These are phyloP conservation scores for Podabrus alpinus DNA, from an alignment of 2,888 invertebrate genomes.

Conservation along the genomic window DNA sequence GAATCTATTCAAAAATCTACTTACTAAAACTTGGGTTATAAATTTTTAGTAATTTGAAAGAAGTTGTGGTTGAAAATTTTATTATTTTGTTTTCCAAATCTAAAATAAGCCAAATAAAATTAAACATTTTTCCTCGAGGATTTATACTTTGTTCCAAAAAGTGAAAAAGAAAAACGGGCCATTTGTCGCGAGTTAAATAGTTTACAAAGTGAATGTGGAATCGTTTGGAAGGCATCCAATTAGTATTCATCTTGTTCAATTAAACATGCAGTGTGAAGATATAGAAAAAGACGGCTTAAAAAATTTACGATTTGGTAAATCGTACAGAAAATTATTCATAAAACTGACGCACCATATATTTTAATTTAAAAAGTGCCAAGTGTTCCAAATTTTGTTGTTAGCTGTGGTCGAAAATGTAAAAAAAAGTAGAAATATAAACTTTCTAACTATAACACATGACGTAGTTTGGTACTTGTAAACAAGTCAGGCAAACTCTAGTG, in stretches of 20 bases:
- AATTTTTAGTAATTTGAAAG: slow-evolving; percentile 6
- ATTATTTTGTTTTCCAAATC: neutral
- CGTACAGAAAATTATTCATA: neutral
- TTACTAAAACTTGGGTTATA: slow-evolving; percentile 8
- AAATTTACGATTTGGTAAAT: neutral
- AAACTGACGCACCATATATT: slow-evolving; percentile 5
- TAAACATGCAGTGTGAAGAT: neutral
- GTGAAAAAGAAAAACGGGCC: neutral
- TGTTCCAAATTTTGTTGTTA: slow-evolving; percentile 6
- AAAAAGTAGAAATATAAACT: slow-evolving; percentile 5
- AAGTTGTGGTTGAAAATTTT: neutral
- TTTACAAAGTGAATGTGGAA: neutral
- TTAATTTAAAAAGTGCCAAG: slow-evolving; percentile 9
- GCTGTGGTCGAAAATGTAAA: slow-evolving; percentile 8
- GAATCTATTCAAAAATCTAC: slow-evolving; percentile 8
- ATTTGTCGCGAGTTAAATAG: neutral
- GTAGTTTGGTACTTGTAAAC: slow-evolving; percentile 33
- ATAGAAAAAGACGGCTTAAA: neutral
- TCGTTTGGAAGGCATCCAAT: neutral
- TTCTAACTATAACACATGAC: slow-evolving; percentile 28
- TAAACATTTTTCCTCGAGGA: neutral
- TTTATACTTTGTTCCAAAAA: neutral
- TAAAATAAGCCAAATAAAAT: neutral
- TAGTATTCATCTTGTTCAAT: neutral
- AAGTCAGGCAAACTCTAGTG: slow-evolving; percentile 44